Base-by-base conservation (phyloP, 2,797 vertebrate species). In the Poecilia gillii region DNA sequence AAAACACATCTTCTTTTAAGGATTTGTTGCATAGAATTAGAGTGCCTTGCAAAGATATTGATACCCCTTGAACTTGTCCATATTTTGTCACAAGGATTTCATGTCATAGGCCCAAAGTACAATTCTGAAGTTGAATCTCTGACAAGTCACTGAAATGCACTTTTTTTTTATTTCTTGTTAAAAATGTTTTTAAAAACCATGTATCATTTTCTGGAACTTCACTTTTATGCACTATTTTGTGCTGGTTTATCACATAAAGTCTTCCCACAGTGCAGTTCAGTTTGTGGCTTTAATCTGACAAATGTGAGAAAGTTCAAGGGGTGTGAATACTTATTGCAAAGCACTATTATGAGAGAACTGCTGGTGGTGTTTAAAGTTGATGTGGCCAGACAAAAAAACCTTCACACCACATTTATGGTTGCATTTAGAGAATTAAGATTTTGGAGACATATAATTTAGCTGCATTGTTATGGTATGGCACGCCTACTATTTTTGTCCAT, bases 401-500 rank as follows among this genome's bases (percentile, higher is more conserved):
- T 25, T 43, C 11, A 70, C 66, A 43, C 39, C 25, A 45, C 23
- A 28, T 45, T n/a, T 31, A 28, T 28, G 41, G 25, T 71, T 18
- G 3, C 25, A 45, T 71, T 39, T 25, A 68, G 20, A 68, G 64
- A 31, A 68, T 68, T 41, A 9, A 64, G 16, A 74, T 55, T 11
- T 8, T n/a, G 4, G 13, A 49, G 73, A 68, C 16, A 75, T 49
- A 75, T 71, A 75, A 25, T 78, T 55, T 46, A 33, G 47, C 12
- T 71, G 77, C 23, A 25, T 0, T 70, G 5, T 39, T n/a, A 13
- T 31, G 66, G 28, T 41, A 31, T 43, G 64, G 18, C 77, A 33
- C 70, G 9, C 3, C 68, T 3, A 4, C 81, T 12, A 49, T 81
- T 82, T 82, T 73, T 53, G n/a, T 45, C 46, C 79, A 90, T 75